Base-by-base conservation (phyloP, 2,888 invertebrate species). In the Helobdella robusta region DNA sequence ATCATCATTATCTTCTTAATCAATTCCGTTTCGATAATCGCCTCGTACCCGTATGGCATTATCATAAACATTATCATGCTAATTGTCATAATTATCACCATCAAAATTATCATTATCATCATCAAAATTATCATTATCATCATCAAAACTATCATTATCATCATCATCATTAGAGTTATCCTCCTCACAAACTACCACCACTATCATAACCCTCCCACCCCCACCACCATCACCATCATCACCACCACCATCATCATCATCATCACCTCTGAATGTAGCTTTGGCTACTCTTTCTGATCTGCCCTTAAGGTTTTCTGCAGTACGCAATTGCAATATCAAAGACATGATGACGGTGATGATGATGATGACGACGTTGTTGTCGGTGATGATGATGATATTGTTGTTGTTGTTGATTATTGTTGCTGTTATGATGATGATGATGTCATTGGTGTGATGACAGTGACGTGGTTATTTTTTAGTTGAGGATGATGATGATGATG, bases 211-310 rank as follows among this genome's bases (percentile, higher is more conserved):
- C 35, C 35, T 64, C 1, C 30, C 6, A 54, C 23, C 56, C 11
- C 23, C 30, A 54, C 23, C 23, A 36, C 63, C 15, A 40, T 35
- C 32, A 44, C 20, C 11, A 58, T 28, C 40, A 25, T 34, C 34
- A 44, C 32, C 11, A 65, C 23, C 20, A 28, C 56, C 20, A n/a
- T 25, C 3, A n/a, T 52, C 1, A 15, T 4, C 15, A 28, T n/a
- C 30, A 66, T 84, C 82, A 89, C 89, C 89, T 83, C 89, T 82
- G 76, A 89, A 89, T 71, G 75, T 74, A 20, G 76, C 78, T 67
- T 77, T 79, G 30, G 76, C 76, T 65, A 78, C 68, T n/a, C 78
- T 68, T 65, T 78, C 78, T 0, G 72, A 73, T 59, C 72, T 74
- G 8, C 77, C 76, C 30, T 73, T 73, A 30, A 79, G 70, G 67